Conservation (phyloP, 2,888 invertebrate genomes). For the Phanerotoma sp. region DNA sequence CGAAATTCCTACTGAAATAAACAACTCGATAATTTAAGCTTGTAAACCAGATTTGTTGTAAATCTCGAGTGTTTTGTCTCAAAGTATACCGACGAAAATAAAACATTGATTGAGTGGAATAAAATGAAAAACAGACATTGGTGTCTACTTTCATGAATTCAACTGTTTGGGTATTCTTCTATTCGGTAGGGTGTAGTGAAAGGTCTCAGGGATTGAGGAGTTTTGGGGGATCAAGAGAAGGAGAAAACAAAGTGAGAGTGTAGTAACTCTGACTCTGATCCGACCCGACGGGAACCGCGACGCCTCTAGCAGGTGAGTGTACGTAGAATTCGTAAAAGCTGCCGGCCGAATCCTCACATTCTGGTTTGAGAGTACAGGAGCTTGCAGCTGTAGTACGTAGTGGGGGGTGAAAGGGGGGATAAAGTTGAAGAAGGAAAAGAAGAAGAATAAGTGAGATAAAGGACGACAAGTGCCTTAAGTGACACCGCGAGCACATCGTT, state of each 20-base stretch:
- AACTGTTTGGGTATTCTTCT: background rate
- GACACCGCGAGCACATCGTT: constrained; percentile 36
- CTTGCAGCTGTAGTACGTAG: constrained; percentile 13
- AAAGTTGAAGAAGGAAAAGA: constrained; percentile 10
- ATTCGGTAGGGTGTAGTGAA: too few relatives aligned
- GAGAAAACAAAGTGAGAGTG: background rate
- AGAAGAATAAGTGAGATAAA: constrained; percentile 20
- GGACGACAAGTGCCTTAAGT: constrained; percentile 32
- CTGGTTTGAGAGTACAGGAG: constrained; percentile 11
- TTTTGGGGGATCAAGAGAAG: background rate
- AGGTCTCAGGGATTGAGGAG: background rate
- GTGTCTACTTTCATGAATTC: background rate
- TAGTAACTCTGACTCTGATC: constrained; percentile 34
- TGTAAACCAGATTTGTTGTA: too few relatives aligned
- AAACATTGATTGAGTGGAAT: background rate
- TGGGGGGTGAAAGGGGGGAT: constrained; percentile 1
- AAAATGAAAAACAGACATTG: background rate
- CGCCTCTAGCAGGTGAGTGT: constrained; percentile 32
- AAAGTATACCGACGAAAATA: background rate
- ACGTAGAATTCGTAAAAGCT: constrained; percentile 16
- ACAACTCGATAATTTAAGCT: too few relatives aligned
- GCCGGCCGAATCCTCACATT: constrained; percentile 24
- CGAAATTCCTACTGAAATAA: too few relatives aligned
- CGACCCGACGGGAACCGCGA: constrained; percentile 37
- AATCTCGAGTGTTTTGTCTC: too few relatives aligned